phyloP scores from a whole-genome alignment of 2,888 invertebrate genomes.

The Scaptodrosophila latifasciaeformis region DNA sequence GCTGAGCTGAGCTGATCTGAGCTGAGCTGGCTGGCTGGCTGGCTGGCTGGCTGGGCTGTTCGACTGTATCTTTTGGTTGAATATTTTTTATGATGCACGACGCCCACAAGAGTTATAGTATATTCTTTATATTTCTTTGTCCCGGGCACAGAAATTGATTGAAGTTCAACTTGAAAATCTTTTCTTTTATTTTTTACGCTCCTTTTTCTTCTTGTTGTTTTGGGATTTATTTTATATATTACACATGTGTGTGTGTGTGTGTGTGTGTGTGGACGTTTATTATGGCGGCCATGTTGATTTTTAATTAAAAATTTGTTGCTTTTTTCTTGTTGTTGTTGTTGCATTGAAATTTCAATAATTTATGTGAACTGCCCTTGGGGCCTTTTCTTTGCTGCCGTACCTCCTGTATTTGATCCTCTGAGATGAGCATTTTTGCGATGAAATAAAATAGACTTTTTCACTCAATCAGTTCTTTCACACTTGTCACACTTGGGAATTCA shows the following conservation, averaged over 20 bases:
- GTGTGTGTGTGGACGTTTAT: neutral
- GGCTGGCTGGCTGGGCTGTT: constrained; percentile 13
- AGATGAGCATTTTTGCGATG: constrained; percentile 62
- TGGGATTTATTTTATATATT: neutral
- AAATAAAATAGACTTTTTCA: neutral
- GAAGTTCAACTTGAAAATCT: constrained; percentile 40
- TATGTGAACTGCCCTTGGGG: neutral
- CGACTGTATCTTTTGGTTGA: constrained; percentile 39
- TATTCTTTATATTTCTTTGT: constrained; percentile 16
- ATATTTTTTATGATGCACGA: constrained; percentile 64
- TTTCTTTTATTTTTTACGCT: neutral
- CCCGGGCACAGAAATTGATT: constrained; percentile 49
- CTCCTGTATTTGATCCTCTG: constrained; percentile 74
- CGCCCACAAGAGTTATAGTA: constrained; percentile 58
- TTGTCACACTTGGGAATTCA: constrained; percentile 9
- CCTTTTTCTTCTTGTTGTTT: neutral
- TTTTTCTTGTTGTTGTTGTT: constrained; percentile 1
- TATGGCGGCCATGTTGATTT: constrained; percentile 1
- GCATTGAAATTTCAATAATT: constrained; percentile 1
- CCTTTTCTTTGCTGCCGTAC: constrained; percentile 46
- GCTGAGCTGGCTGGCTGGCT: constrained; percentile 7
- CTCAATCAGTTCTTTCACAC: constrained; percentile 3
- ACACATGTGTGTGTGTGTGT: no score
- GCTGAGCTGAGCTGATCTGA: constrained; percentile 16
- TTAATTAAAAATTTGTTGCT: constrained; percentile 12